Base-by-base conservation (phyloP, 2,113 vertebrate genomes). In the Grammomys dolichurus region DNA sequence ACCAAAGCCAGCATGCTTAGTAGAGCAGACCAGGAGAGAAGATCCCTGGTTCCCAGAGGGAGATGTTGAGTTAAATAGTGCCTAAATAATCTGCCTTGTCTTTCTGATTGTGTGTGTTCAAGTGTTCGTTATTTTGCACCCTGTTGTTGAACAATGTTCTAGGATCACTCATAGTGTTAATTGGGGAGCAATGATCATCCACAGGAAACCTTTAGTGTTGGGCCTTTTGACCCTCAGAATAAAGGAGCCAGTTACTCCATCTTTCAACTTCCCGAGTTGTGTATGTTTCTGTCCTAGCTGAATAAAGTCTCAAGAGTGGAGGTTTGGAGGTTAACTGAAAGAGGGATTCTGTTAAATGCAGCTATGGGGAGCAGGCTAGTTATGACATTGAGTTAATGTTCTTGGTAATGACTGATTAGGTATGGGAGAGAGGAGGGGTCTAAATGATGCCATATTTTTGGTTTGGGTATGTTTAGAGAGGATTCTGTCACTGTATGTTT, bases 51-150 rank as follows among this genome's bases (percentile, higher is more conserved):
- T 81, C 93, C 70, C 69, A 4, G 4, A 60, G 26, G 46, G 70
- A 1, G 69, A 28, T 40, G 48, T 26, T n/a, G 11, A 48, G 20
- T 73, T 76, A 56, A 77, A 17, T 3, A 8, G 31, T 33, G 40
- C 85, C 31, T 1, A 0, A 46, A 22, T 67, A 65, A 26, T 36
- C n/a, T 8, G 7, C 40, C 24, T 46, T n/a, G 16, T 63, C 51
- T 17, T 36, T 75, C 56, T 36, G 43, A 20, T 56, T 10, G 3
- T 65, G 85, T n/a, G 36, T 54, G 33, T 63, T 2, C 48, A 67
- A 14, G n/a, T 72, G 1, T 4, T 56, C 10, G 0, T 24, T 4
- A 5, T 75, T 6, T 16, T 69, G 26, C 5, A n/a, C 11, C 9
- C n/a, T 36, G 65, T 43, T 40, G 12, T 54, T n/a, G 67, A 87